Percentiles rank a stretch among this genome's conserved stretches.
These are phyloP conservation scores for Tragelaphus buxtoni DNA, from an alignment of 2,113 vertebrate species.

Conservation along the genomic window DNA sequence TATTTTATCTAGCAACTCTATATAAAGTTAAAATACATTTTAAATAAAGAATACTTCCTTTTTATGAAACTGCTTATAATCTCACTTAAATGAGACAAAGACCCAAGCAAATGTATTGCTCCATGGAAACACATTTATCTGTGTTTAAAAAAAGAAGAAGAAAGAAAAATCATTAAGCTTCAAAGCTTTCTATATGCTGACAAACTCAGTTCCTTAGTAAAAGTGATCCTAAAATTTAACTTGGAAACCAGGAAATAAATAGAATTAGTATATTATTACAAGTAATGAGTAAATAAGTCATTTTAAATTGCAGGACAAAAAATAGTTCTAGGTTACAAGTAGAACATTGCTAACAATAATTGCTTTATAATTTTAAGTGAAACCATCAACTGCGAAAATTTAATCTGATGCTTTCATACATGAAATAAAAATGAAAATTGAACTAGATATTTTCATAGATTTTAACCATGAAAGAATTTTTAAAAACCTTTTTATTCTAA, in stretches of 20 bases:
- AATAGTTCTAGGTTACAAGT: background rate
- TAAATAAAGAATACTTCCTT: conserved; percentile 19
- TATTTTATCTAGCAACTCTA: background rate
- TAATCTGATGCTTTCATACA: background rate
- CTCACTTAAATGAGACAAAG: conserved; percentile 16
- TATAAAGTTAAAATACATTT: background rate
- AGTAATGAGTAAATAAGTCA: background rate
- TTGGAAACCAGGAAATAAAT: background rate
- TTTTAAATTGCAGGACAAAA: conserved; percentile 16
- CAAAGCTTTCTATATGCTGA: background rate
- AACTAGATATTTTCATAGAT: conserved; percentile 14
- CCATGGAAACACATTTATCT: background rate
- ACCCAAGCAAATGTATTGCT: background rate
- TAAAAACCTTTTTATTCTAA: background rate
- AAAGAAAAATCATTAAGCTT: background rate
- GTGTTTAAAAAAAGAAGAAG: background rate
- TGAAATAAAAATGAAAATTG: conserved; percentile 25
- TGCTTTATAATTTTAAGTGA: background rate
- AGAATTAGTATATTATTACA: background rate
- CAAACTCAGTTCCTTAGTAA: background rate
- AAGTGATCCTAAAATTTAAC: conserved; percentile 19
- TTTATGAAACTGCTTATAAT: background rate
- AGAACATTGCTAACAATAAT: background rate
- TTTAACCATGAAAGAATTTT: conserved; percentile 19
- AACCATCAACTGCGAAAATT: background rate